phyloP scores from a whole-genome alignment of 2,888 invertebrate genomes.

The Cataglyphis rosenhaueri region DNA sequence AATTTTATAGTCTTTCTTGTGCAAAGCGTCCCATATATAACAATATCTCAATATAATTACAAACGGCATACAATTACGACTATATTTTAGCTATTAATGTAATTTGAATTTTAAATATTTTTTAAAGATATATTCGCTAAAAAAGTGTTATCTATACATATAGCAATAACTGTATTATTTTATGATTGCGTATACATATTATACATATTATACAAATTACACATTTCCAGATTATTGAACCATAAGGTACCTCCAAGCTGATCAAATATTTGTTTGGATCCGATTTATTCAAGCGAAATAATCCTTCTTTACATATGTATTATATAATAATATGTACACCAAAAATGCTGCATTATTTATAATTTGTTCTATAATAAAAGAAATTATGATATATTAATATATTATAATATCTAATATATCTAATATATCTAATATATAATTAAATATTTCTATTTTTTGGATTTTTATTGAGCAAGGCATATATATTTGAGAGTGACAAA shows the following conservation, averaged over 20 bases:
- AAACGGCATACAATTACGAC: not conserved
- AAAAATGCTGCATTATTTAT: not conserved
- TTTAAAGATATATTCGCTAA: not conserved
- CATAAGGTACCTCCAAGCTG: not conserved
- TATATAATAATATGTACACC: not conserved
- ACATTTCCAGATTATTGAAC: slow-evolving; percentile 39
- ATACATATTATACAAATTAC: not conserved
- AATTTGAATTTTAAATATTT: not conserved
- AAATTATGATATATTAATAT: not conserved
- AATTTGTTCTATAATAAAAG: not conserved
- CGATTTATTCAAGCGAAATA: slow-evolving; percentile 15
- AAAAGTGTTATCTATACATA: not conserved
- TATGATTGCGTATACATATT: not conserved
- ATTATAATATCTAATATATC: not conserved
- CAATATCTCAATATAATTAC: slow-evolving; percentile 7
- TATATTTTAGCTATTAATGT: not conserved
- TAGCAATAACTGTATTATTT: slow-evolving; percentile 1
- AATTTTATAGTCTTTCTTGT: slow-evolving; percentile 17
- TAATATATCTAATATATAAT: not conserved
- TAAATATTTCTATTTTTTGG: not conserved
- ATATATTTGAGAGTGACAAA: not conserved
- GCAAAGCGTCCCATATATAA: not conserved
- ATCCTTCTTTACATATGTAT: not conserved
- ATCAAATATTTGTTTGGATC: slow-evolving; percentile 2
- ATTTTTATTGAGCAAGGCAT: not conserved